Evolutionary conservation across 2,797 vertebrate species (phyloP), one percentile per base, ranked within the genome.

Genomic region (Botia kubotai): DNA sequence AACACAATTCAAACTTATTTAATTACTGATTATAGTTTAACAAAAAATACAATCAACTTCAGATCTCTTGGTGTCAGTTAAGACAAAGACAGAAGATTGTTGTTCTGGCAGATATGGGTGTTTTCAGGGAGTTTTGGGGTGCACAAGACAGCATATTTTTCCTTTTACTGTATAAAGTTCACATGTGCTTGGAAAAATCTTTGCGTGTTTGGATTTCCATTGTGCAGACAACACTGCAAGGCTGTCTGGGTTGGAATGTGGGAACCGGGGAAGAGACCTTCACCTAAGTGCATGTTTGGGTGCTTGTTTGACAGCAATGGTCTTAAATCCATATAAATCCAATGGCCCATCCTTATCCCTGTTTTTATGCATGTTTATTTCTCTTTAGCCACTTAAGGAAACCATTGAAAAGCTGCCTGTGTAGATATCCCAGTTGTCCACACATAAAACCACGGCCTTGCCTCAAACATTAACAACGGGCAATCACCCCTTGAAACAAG

Each of bases 131-230:
- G 39, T 72, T 79, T 58, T 80, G 39, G 75, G 26, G 63, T 83
- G 48, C 68, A 60, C 62, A 19, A 67, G 73, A 63, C 63, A 62
- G 55, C 63, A 67, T 72, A 77, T 43, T 80, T 72, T 16, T 13
- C n/a, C 13, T 50, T 60, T 81, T 81, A 90, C 91, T 91, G 92
- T 93, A 93, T 93, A 90, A 90, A 92, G 93, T 94, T 93, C 92
- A 94, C 90, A 94, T 94, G 94, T 94, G 91, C 92, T 91, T 90
- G 92, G 92, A 93, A 94, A 93, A 92, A 91, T 89, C 50, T 89
- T 91, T 92, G 91, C 89, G 90, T 94, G 93, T 93, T 93, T 94
- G 90, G 92, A 91, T 93, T 93, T 94, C 92, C 91, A 94, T 93
- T 94, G 93, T 93, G 91, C 90, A 90, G 91, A 92, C 90, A 92